Evolutionary conservation across 2,888 invertebrate genomes (phyloP).

Genomic region (Hypselothyrea guttata): DNA sequence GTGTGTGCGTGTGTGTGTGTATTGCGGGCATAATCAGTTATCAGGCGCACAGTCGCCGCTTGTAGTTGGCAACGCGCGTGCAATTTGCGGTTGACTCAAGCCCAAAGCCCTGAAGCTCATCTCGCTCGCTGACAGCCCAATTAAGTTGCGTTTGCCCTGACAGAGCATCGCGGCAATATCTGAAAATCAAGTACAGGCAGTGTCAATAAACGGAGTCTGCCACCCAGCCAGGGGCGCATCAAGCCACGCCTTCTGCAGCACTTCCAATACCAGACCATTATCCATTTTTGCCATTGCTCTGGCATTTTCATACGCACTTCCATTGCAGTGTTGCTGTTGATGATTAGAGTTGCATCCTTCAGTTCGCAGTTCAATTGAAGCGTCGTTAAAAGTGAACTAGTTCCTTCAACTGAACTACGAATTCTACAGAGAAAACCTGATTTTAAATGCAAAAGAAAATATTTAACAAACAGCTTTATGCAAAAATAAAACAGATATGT

Average conservation of each 20-base stretch:
- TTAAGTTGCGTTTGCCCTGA: constrained; percentile 33
- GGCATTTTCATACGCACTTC: constrained; percentile 16
- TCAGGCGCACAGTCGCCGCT: constrained; percentile 14
- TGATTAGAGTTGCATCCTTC: no score
- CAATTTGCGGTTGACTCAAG: constrained; percentile 19
- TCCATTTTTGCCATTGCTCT: constrained; percentile 21
- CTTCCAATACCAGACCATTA: constrained; percentile 14
- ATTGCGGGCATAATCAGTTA: constrained; percentile 16
- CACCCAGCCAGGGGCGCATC: not conserved
- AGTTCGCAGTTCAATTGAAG: no score
- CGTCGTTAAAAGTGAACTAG: no score
- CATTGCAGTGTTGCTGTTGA: constrained; percentile 31
- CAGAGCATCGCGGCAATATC: constrained; percentile 17
- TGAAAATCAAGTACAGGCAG: constrained; percentile 9
- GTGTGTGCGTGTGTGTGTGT: not conserved
- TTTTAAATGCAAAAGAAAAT: no score
- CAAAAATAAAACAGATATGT: no score
- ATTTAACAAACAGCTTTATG: no score
- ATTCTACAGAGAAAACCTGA: no score
- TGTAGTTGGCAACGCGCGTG: constrained; percentile 27
- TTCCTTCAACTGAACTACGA: no score
- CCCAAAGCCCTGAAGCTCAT: not conserved
- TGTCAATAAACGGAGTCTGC: constrained; percentile 13
- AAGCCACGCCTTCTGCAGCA: not conserved
- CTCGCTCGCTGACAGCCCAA: constrained; percentile 36